Percentiles rank a stretch among this genome's conserved stretches.
These are phyloP conservation scores for Patella pellucida DNA, from an alignment of 2,888 invertebrate species.

Conservation along the genomic window DNA sequence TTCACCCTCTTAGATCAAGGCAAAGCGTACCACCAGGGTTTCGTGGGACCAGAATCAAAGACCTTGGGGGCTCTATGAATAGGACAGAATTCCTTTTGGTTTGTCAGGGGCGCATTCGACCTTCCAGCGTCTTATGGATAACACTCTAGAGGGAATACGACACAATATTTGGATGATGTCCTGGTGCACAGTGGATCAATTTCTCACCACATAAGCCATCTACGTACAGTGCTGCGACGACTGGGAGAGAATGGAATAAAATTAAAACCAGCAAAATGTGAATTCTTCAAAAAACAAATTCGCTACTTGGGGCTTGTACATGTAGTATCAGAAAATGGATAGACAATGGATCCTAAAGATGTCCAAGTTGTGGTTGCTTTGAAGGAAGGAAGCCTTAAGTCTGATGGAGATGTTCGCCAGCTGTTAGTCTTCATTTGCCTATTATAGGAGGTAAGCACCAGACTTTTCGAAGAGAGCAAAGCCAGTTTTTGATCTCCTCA, in stretches of 20 bases:
- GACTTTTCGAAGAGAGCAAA: slow-evolving; percentile 16
- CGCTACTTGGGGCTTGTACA: slow-evolving; percentile 1
- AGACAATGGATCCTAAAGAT: slow-evolving; percentile 17
- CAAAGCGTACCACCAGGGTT: neutral
- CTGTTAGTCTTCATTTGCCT: slow-evolving; percentile 18
- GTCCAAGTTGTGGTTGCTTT: slow-evolving; percentile 8
- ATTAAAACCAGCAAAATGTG: slow-evolving; percentile 6
- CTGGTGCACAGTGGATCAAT: neutral
- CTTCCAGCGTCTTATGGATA: neutral
- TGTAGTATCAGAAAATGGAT: slow-evolving; percentile 15
- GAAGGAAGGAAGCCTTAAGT: neutral
- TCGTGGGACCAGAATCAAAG: too few relatives aligned
- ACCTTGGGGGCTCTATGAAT: too few relatives aligned
- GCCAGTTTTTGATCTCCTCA: slow-evolving; percentile 19
- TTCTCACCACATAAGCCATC: neutral
- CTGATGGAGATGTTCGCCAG: slow-evolving; percentile 14
- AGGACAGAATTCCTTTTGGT: too few relatives aligned
- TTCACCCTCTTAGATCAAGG: neutral
- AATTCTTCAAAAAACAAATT: neutral
- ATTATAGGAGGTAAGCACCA: neutral
- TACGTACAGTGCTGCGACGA: neutral
- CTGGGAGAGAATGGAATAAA: neutral
- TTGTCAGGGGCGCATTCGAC: too few relatives aligned
- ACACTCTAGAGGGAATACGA: neutral
- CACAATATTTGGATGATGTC: slow-evolving; percentile 14